Evolutionary conservation across 2,888 invertebrate species (phyloP).

Genomic region (Apoderus coryli): DNA sequence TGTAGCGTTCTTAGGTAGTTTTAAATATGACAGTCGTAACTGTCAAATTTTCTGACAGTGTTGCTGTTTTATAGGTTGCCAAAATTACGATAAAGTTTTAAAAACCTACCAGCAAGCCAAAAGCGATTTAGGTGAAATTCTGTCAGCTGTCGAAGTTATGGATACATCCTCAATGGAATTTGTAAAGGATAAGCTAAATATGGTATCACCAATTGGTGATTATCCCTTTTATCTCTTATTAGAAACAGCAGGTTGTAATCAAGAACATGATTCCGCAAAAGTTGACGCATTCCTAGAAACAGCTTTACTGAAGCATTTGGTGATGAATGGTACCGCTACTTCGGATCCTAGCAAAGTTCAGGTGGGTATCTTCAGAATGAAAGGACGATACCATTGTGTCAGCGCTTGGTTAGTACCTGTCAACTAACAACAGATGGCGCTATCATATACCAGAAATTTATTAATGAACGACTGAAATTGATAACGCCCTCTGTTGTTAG

Average conservation of each 20-base stretch:
- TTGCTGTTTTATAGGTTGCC: constrained; percentile 43
- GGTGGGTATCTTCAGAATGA: constrained; percentile 33
- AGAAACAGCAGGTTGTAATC: constrained; percentile 76
- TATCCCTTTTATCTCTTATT: constrained; percentile 73
- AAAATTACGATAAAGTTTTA: constrained; percentile 63
- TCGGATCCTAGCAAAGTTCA: constrained; percentile 63
- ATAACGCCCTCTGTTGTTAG: too few relatives aligned
- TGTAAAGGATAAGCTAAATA: constrained; percentile 42
- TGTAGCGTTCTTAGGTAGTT: constrained; percentile 20
- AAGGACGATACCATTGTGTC: constrained; percentile 15
- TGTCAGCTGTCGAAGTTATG: constrained; percentile 92
- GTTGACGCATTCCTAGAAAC: constrained; percentile 59
- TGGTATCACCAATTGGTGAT: constrained; percentile 46
- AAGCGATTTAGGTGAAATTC: constrained; percentile 64
- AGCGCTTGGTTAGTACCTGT: constrained; percentile 3
- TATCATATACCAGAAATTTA: too few relatives aligned
- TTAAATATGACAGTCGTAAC: constrained; percentile 2
- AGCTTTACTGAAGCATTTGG: constrained; percentile 52
- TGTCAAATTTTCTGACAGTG: not conserved
- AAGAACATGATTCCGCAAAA: constrained; percentile 74
- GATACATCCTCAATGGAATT: constrained; percentile 58
- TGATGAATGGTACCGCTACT: constrained; percentile 70
- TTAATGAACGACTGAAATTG: too few relatives aligned
- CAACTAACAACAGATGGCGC: too few relatives aligned
- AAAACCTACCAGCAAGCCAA: constrained; percentile 62